Base-by-base conservation (phyloP, 2,797 vertebrate genomes). In the Anabacerthia variegaticeps region DNA sequence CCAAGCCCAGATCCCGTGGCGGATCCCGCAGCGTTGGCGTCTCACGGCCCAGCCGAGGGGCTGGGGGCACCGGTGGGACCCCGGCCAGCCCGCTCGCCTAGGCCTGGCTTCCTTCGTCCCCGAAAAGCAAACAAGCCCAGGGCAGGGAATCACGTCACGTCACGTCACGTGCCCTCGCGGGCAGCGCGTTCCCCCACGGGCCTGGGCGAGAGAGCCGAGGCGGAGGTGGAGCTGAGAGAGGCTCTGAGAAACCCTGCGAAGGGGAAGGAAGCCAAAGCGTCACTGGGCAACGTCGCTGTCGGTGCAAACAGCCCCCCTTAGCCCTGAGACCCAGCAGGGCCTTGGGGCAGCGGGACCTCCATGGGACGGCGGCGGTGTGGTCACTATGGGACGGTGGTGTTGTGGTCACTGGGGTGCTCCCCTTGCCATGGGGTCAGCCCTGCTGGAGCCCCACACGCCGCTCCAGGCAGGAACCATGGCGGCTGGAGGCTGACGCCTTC, bases 231-330 rank as follows among this genome's bases (percentile, higher is more conserved):
- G 92, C 94, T 54, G 91, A 56, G 44, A 43, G 74, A 43, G 74
- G 2, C 87, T 73, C 36, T 10, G 52, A 76, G 91, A 66, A 67
- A 52, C 49, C 79, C 24, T 10, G 69, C 27, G 37, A 46, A 93
- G 80, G 89, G 93, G 94, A 89, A 95, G 93, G 94, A 92, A 95
- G 91, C 66, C 77, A 3, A 46, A 46, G 46, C 91, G 54, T 92
- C 94, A 87, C 95, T 37, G 61, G 63, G 89, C 86, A 92, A 89
- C 95, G 32, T 48, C 14, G 22, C 73, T 15, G 61, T 5, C 30
- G 30, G 58, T 7, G 21, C 92, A 81, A 93, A 88, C 93, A 92
- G 41, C 78, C 4, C 10, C 44, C 36, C 4, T 15, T 8, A 15
- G 85, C 79, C 72, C 69, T 18, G 30, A 43, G 32, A 18, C 28